phyloP scores from a whole-genome alignment of 2,113 vertebrate genomes.

The Tachysurus fulvidraco region DNA sequence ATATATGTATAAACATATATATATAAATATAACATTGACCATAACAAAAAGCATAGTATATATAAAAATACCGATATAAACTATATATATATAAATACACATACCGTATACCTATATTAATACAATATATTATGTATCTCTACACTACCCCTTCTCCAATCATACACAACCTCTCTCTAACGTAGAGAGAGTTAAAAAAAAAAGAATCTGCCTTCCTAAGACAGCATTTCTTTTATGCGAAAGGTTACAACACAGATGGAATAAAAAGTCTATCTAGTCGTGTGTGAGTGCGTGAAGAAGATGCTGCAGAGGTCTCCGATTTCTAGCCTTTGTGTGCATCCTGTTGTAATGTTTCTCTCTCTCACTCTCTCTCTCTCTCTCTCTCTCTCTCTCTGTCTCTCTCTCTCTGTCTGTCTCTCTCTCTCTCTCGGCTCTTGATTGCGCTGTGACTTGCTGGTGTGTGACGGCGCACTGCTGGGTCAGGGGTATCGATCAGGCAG shows the following conservation, averaged over 20 bases:
- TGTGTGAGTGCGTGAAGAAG: neutral
- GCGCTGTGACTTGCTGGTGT: neutral
- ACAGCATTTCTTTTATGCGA: neutral
- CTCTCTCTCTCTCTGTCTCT: too few relatives aligned
- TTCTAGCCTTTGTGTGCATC: constrained; percentile 1
- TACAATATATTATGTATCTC: too few relatives aligned
- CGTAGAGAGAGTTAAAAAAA: too few relatives aligned
- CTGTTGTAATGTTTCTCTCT: neutral
- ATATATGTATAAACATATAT: too few relatives aligned
- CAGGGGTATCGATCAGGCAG: constrained; percentile 20
- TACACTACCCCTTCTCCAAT: too few relatives aligned
- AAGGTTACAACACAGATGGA: neutral
- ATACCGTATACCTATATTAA: too few relatives aligned
- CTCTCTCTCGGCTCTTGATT: neutral
- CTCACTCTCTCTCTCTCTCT: neutral
- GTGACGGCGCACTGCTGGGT: constrained; percentile 24
- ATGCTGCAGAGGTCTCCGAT: neutral
- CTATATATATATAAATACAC: too few relatives aligned
- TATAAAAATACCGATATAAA: too few relatives aligned
- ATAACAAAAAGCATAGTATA: too few relatives aligned
- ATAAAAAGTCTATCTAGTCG: neutral
- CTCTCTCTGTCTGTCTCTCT: too few relatives aligned
- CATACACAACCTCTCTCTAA: too few relatives aligned
- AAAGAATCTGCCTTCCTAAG: neutral
- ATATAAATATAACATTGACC: too few relatives aligned